Evolutionary conservation across 2,797 vertebrate genomes (phyloP).

Genomic region (Periparus ater): DNA sequence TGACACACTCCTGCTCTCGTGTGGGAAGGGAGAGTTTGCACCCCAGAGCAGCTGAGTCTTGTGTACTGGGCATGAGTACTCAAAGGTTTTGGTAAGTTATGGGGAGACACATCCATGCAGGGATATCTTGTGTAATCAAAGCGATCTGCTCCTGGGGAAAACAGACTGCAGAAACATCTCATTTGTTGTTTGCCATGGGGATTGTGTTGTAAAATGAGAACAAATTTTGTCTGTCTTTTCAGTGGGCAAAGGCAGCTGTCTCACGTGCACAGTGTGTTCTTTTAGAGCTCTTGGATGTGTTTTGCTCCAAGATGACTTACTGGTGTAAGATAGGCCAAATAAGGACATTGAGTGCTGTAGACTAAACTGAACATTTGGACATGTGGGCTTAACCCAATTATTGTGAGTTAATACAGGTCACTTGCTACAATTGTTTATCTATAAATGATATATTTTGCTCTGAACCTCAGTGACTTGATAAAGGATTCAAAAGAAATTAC

Average conservation of each 20-base stretch:
- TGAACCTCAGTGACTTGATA: not conserved
- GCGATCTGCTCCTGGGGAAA: not conserved
- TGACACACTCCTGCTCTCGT: not conserved
- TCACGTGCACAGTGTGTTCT: not conserved
- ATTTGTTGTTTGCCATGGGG: not conserved
- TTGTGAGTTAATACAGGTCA: not conserved
- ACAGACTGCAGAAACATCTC: not conserved
- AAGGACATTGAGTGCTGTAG: not conserved
- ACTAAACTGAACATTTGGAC: not conserved
- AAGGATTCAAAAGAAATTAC: not conserved
- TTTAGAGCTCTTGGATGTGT: not conserved
- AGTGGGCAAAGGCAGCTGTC: not conserved
- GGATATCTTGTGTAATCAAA: not conserved
- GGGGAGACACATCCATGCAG: not conserved
- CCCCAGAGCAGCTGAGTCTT: not conserved
- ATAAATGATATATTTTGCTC: not conserved
- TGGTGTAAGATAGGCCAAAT: not conserved
- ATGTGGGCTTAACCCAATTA: not conserved
- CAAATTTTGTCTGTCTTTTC: not conserved
- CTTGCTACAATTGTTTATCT: not conserved
- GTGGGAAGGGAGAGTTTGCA: not conserved
- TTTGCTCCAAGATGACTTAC: not conserved
- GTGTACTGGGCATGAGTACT: not conserved
- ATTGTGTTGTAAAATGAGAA: not conserved
- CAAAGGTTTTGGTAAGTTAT: not conserved